These are phyloP conservation scores for Nycteola revayana DNA, from an alignment of 2,888 invertebrate species.

Conservation along the genomic window DNA sequence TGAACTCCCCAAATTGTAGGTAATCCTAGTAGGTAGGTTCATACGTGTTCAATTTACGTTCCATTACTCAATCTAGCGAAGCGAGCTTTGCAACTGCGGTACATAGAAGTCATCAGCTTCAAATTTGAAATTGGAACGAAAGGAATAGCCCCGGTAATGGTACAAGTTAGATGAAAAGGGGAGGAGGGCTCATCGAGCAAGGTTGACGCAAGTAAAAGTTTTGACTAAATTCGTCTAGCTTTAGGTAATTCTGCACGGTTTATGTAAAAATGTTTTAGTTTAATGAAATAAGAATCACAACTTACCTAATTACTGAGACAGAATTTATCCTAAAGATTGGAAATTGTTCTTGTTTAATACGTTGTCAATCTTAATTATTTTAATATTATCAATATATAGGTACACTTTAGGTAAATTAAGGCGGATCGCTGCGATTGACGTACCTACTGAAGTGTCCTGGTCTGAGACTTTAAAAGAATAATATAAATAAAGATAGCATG, in stretches of 20 bases:
- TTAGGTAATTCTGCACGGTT: constrained; percentile 40
- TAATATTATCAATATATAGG: too few species aligned
- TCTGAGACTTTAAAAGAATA: too few species aligned
- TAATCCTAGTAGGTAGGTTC: not conserved
- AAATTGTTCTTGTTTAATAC: too few species aligned
- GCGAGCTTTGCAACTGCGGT: constrained; percentile 51
- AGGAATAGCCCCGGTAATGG: constrained; percentile 75
- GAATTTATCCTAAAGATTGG: too few species aligned
- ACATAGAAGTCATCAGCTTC: constrained; percentile 72
- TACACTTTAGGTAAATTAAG: too few species aligned
- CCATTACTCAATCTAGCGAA: constrained; percentile 40
- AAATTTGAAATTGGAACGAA: constrained; percentile 82
- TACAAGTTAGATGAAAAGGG: constrained; percentile 77
- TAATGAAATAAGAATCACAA: not conserved
- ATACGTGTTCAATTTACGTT: constrained; percentile 11
- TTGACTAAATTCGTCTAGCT: constrained; percentile 52
- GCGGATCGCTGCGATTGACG: too few species aligned
- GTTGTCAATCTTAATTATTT: too few species aligned
- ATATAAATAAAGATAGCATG: too few species aligned
- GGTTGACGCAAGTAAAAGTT: constrained; percentile 55
- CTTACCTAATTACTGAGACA: too few species aligned
- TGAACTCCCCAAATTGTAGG: too few species aligned
- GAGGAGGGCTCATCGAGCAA: constrained; percentile 35
- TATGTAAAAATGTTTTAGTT: constrained; percentile 3
- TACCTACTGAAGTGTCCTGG: too few species aligned